A percentile compares a stretch with the other conserved stretches of the same genome.
Conservation (phyloP, 2,113 vertebrate species). For the Orycteropus afer region DNA sequence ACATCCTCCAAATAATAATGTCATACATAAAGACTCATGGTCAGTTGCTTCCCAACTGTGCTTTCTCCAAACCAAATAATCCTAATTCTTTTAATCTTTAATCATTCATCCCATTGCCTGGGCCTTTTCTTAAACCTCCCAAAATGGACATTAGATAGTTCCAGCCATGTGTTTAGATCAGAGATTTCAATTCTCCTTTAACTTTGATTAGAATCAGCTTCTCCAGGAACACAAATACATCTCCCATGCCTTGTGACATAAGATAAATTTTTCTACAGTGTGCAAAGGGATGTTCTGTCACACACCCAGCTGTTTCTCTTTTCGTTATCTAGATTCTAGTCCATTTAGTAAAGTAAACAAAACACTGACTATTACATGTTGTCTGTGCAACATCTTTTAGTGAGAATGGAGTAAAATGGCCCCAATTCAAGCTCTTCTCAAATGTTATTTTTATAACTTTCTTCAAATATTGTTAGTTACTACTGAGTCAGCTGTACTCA, state of each 20-base stretch:
- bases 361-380: not conserved
- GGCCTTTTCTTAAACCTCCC: slow-evolving; percentile 51
- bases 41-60: slow-evolving; percentile 2
- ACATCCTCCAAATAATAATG: slow-evolving; percentile 49
- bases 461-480: not conserved
- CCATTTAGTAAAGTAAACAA: slow-evolving; percentile 3
- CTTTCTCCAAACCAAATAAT: slow-evolving; percentile 71
- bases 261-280: slow-evolving; percentile 59
- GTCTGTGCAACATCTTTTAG: not conserved
- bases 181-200: slow-evolving; percentile 44
- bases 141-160: slow-evolving; percentile 64
- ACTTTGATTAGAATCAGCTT: slow-evolving; percentile 69
- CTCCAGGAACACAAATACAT: slow-evolving; percentile 36
- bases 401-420: not conserved
- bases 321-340: slow-evolving; percentile 34
- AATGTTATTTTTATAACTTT: not conserved
- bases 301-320: not conserved
- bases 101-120: slow-evolving; percentile 40
- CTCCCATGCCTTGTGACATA: slow-evolving; percentile 8
- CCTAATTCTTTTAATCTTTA: slow-evolving; percentile 74
- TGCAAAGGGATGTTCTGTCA: slow-evolving; percentile 1
- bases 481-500: not conserved
- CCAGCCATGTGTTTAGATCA: slow-evolving; percentile 68
- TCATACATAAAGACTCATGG: slow-evolving; percentile 55
- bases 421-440: not conserved